These are phyloP conservation scores for Aurelia aurita DNA, from an alignment of 30 jellyfish, hydroid and myxozoan genomes.

Conservation along the genomic window DNA sequence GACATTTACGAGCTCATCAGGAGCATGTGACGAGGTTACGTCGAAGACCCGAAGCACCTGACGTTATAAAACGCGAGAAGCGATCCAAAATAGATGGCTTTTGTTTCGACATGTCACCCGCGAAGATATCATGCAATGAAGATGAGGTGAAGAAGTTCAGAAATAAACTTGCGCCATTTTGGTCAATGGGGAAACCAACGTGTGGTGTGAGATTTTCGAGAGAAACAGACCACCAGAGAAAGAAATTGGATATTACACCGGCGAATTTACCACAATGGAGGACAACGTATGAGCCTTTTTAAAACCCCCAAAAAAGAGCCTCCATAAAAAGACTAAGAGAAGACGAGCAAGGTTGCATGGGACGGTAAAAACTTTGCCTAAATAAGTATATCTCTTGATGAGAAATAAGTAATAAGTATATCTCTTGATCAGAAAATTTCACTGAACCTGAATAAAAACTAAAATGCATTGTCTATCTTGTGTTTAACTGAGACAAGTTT, in stretches of 20 bases:
- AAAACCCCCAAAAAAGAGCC: too few relatives aligned
- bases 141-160: slow-evolving; percentile 41
- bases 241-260: slow-evolving; percentile 84
- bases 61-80: neutral
- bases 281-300: slow-evolving; percentile 1
- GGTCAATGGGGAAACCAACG: slow-evolving; percentile 91
- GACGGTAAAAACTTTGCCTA: too few relatives aligned
- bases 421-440: too few relatives aligned
- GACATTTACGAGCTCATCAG: neutral
- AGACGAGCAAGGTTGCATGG: too few relatives aligned
- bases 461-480: too few relatives aligned
- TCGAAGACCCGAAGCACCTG: neutral
- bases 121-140: neutral
- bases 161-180: slow-evolving; percentile 92
- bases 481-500: too few relatives aligned
- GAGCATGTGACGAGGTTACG: neutral
- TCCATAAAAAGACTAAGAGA: too few relatives aligned
- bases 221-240: slow-evolving; percentile 78
- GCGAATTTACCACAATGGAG: slow-evolving; percentile 92
- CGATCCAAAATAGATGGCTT: neutral
- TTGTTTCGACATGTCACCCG: neutral
- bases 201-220: slow-evolving; percentile 93
- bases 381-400: too few relatives aligned
- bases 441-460: too few relatives aligned
- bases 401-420: too few relatives aligned